phyloP scores from a whole-genome alignment of 2,113 vertebrate species.

The Lontra canadensis region DNA sequence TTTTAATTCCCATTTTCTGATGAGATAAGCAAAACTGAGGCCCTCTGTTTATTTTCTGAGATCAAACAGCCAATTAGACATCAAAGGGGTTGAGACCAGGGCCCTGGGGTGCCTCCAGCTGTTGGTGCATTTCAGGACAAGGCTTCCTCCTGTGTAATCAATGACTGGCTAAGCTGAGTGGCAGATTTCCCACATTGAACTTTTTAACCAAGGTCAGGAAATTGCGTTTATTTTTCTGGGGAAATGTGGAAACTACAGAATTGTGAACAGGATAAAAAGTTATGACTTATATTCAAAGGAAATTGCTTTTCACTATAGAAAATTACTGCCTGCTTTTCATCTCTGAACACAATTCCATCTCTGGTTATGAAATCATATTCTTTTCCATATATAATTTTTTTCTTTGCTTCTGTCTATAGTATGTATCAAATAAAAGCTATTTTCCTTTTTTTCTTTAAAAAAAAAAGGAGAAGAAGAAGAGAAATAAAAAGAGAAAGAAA shows the following conservation, averaged over 20 bases:
- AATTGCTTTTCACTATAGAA: slow-evolving; percentile 68
- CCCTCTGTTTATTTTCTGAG: background rate
- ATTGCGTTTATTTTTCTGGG: slow-evolving; percentile 10
- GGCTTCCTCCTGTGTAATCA: too few species aligned
- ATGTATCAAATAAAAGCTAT: background rate
- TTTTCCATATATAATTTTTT: slow-evolving; percentile 16
- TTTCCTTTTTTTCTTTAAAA: background rate
- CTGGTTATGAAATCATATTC: slow-evolving; percentile 47
- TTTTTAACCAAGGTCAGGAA: slow-evolving; percentile 44
- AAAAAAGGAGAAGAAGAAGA: background rate
- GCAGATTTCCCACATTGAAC: background rate
- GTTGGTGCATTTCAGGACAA: background rate
- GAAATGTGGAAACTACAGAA: slow-evolving; percentile 22
- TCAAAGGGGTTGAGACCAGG: background rate
- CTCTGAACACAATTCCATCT: slow-evolving; percentile 42
- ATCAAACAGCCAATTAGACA: background rate
- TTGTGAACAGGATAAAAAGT: slow-evolving; percentile 19
- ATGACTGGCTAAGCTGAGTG: background rate
- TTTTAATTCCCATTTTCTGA: background rate
- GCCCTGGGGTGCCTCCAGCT: background rate
- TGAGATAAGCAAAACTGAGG: background rate
- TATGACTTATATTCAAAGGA: slow-evolving; percentile 34
- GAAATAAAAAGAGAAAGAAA: background rate
- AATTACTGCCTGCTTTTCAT: slow-evolving; percentile 42
- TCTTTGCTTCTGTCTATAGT: slow-evolving; percentile 8